Evolutionary conservation across 2,113 vertebrate species (phyloP), one percentile per base, ranked within the genome.

Genomic region (Parus major): DNA sequence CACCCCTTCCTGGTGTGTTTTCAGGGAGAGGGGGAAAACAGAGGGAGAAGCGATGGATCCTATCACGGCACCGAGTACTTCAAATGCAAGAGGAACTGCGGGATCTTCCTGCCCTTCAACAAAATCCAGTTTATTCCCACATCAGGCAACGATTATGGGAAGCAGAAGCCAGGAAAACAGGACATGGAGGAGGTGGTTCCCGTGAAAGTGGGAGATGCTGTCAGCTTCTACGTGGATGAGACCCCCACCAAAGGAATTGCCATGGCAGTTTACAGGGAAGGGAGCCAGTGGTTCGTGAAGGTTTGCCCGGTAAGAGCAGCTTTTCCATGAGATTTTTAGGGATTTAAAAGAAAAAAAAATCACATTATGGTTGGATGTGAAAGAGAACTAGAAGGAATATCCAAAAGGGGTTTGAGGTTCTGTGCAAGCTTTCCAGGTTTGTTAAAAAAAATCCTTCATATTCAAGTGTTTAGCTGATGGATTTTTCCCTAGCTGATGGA

Each of bases 51-150:
- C 1, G 76, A 98, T 2, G 98, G 98, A 2, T 60, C 27, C 7
- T 95, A 25, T 15, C 1, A 4, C 0, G 9, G 13, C 29, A 60
- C 19, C 1, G 36, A 27, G 4, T 81, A 63, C 64, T 99, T 98
- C 95, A 64, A 31, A 29, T 99, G 98, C 65, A 63, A 91, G 7
- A 93, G 83, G 73, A 76, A 98, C 28, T 97, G 97, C 2, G 98
- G 97, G 11, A 2, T 99, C 78, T 98, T 98, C 76, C 93, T 95
- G 60, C 97, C 98, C 0, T 98, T 98, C 75, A 97, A 86, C 94
- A 98, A 87, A 90, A 15, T 99, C 81, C 94, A 73, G 16, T 97
- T 97, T 27, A 4, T 49, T 25, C 68, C 91, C 20, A 3, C 19
- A 1, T 15, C 20, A 3, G 70, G 69, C 4, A 7, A 33, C 2